Base-by-base conservation (phyloP, 2,113 vertebrate species). In the Emydura subglobosa region DNA sequence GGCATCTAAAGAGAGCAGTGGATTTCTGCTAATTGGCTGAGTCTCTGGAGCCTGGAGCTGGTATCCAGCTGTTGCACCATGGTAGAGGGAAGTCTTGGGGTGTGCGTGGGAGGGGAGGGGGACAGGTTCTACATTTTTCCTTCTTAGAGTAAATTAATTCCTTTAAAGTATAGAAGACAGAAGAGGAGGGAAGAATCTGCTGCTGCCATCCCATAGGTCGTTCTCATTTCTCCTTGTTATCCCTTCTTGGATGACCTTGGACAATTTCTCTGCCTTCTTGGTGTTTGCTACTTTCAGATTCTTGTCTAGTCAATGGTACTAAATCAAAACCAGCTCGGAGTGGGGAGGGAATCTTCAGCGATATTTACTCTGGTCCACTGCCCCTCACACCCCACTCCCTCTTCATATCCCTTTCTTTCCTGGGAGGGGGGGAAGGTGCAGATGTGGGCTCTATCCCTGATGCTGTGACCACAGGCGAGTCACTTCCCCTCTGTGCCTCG, bases 1-100 rank as follows among this genome's bases (percentile, higher is more conserved):
- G 39, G 42, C 84, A 16, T 93, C 89, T 86, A 91, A 94, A 91
- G 81, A 93, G 83, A 96, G 49, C 55, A 92, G 87, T 89, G 94
- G 91, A 91, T 44, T 79, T 22, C 83, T 82, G n/a, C 91, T 88
- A 94, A 93, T 79, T 93, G 94, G 74, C 50, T 92, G 89, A 93
- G 83, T 24, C 34, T 95, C 85, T 3, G 1, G 65, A 89, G 81
- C 89, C 89, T 50, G 65, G 42, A 53, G 83, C 87, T 94, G 91
- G 90, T 74, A 92, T 86, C 83, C 88, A 86, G 90, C 57, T 92
- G 72, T 86, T 93, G 72, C 27, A 51, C 29, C 10, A 74, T 92
- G 83, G 88, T 82, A 83, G 93, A 92, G 34, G 1, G 1, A 96
- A 92, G 53, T 78, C 81, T 65, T 0, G 0, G 57, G 29, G 1